phyloP scores from a whole-genome alignment of 2,888 invertebrate genomes.

The Villa cingulata region DNA sequence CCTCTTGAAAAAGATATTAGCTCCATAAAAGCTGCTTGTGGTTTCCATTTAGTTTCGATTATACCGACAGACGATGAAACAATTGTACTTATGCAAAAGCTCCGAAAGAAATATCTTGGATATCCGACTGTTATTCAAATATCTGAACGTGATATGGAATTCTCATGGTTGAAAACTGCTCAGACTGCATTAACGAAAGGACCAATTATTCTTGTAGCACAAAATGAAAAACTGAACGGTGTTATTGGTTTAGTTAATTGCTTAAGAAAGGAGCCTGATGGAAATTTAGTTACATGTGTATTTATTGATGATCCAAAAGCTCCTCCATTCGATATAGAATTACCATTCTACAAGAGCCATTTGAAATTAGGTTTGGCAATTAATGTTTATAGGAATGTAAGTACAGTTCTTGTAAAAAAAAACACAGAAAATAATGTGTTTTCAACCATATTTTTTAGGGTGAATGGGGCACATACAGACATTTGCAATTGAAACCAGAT shows the following conservation, averaged over 20 bases:
- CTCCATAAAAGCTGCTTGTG: slow-evolving; percentile 18
- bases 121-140: slow-evolving; percentile 22
- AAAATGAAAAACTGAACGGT: slow-evolving; percentile 58
- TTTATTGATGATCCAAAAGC: slow-evolving; percentile 50
- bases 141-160: slow-evolving; percentile 21
- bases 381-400: slow-evolving; percentile 55
- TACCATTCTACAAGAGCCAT: slow-evolving; percentile 52
- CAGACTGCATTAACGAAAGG: slow-evolving; percentile 23
- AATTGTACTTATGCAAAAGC: slow-evolving; percentile 26
- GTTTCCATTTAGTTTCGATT: slow-evolving; percentile 22
- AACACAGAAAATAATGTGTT: neutral
- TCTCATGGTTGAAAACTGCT: slow-evolving; percentile 27
- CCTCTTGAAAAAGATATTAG: slow-evolving; percentile 38
- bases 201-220: slow-evolving; percentile 47
- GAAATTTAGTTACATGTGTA: slow-evolving; percentile 47
- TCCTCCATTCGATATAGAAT: slow-evolving; percentile 48
- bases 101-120: slow-evolving; percentile 15
- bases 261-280: slow-evolving; percentile 64
- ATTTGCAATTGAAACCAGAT: slow-evolving; percentile 48
- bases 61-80: slow-evolving; percentile 25
- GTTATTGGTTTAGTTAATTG: slow-evolving; percentile 82
- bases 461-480: slow-evolving; percentile 67
- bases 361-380: slow-evolving; percentile 59
- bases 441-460: slow-evolving; percentile 21
- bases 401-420: slow-evolving; percentile 8